phyloP scores from a whole-genome alignment of 1,140 invertebrate genomes.

The Bombus pascuorum region DNA sequence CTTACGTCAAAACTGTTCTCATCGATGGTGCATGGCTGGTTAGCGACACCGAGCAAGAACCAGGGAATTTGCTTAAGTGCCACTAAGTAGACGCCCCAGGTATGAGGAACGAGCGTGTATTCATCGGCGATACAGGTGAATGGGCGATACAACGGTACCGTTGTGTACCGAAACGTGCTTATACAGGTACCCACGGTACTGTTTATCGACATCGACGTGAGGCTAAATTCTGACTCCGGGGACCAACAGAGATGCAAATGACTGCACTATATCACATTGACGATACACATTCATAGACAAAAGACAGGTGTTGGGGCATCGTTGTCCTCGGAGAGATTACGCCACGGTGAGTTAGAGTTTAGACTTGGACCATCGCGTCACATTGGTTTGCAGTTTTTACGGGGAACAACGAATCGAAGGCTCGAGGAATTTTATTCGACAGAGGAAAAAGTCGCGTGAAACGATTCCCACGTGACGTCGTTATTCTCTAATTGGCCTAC shows the following conservation, averaged over 20 bases:
- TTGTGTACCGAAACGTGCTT: constrained; percentile 33
- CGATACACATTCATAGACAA: constrained; percentile 42
- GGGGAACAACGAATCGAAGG: too few species aligned
- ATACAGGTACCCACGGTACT: constrained; percentile 45
- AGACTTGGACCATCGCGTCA: neutral
- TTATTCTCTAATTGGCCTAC: constrained; percentile 68
- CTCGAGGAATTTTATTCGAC: too few species aligned
- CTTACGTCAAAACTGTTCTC: constrained; percentile 58
- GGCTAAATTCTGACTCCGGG: constrained; percentile 43
- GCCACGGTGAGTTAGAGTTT: neutral
- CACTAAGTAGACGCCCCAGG: constrained; percentile 56
- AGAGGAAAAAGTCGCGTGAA: neutral
- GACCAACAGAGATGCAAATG: constrained; percentile 63
- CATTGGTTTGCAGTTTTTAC: neutral
- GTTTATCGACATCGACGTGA: constrained; percentile 59
- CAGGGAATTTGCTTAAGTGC: constrained; percentile 59
- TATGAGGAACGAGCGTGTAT: constrained; percentile 60
- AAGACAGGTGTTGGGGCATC: constrained; percentile 18
- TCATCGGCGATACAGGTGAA: constrained; percentile 48
- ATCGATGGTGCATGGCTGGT: constrained; percentile 21
- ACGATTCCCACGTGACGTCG: constrained; percentile 63
- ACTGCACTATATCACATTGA: constrained; percentile 48
- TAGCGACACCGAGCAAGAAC: constrained; percentile 32
- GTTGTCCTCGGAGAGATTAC: neutral
- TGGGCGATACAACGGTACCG: constrained; percentile 23